These are phyloP conservation scores for Phocides pigmalion DNA, from an alignment of 1,140 invertebrate species.

Conservation along the genomic window DNA sequence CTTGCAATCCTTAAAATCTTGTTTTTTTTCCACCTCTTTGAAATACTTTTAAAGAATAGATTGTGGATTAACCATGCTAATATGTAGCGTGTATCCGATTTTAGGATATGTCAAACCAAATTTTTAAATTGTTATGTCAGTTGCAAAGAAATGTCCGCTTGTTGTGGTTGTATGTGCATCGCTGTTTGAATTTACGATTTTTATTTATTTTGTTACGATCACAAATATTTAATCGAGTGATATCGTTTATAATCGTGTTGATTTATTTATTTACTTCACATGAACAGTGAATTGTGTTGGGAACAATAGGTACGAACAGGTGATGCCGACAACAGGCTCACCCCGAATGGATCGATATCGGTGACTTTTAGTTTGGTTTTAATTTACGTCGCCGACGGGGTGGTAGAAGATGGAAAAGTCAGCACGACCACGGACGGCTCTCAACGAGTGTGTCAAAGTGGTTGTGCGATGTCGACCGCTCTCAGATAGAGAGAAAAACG, in stretches of 20 bases:
- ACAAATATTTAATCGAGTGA: slow-evolving; percentile 57
- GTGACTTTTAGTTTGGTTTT: slow-evolving; percentile 67
- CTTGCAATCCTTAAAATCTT: too few relatives aligned
- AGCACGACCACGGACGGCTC: slow-evolving; percentile 77
- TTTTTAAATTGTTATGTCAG: slow-evolving; percentile 59
- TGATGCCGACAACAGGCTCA: slow-evolving; percentile 69
- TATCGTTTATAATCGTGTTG: slow-evolving; percentile 43
- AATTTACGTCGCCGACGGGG: slow-evolving; percentile 55
- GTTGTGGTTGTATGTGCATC: slow-evolving; percentile 60
- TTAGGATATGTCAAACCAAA: too few relatives aligned
- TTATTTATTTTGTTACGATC: slow-evolving; percentile 73
- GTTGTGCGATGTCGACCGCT: slow-evolving; percentile 96
- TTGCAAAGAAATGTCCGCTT: slow-evolving; percentile 68
- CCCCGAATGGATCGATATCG: slow-evolving; percentile 81
- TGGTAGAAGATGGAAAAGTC: slow-evolving; percentile 77
- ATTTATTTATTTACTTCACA: slow-evolving; percentile 46
- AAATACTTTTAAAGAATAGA: too few relatives aligned
- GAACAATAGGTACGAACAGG: slow-evolving; percentile 55
- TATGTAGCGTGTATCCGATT: too few relatives aligned
- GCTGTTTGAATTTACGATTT: slow-evolving; percentile 68
- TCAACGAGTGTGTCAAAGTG: slow-evolving; percentile 93
- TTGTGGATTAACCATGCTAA: too few relatives aligned
- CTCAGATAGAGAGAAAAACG: slow-evolving; percentile 91
- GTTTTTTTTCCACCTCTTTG: too few relatives aligned
- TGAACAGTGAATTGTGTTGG: slow-evolving; percentile 38